These are phyloP conservation scores for Drosophila cardini DNA, from an alignment of 1,140 invertebrate genomes.

Conservation along the genomic window DNA sequence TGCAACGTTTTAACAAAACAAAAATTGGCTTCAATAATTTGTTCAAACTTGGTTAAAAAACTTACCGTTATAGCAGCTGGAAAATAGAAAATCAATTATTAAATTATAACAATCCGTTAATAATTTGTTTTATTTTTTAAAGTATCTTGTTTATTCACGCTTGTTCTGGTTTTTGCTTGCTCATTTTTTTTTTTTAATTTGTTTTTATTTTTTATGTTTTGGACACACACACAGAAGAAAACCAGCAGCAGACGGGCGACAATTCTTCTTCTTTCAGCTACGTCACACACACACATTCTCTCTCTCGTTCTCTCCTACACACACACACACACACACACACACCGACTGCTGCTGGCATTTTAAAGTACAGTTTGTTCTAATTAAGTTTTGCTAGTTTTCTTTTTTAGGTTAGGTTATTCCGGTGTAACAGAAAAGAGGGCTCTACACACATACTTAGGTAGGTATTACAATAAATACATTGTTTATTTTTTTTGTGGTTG, in stretches of 20 bases:
- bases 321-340: not conserved
- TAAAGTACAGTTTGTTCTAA: slow-evolving; percentile 18
- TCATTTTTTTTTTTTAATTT: not conserved
- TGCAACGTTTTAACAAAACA: slow-evolving; percentile 33
- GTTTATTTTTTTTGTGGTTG: slow-evolving; percentile 23
- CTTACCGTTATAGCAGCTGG: not conserved
- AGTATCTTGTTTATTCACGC: slow-evolving; percentile 47
- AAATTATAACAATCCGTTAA: not conserved
- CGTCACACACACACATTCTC: too few species aligned
- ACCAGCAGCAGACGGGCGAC: slow-evolving; percentile 17
- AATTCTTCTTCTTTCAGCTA: slow-evolving; percentile 1
- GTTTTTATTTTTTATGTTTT: not conserved
- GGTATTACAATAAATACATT: slow-evolving; percentile 27
- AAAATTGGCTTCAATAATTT: not conserved
- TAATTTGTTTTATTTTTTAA: slow-evolving; percentile 23
- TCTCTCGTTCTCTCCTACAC: not conserved
- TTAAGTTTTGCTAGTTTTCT: slow-evolving; percentile 18
- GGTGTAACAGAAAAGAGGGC: slow-evolving; percentile 24
- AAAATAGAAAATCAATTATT: not conserved
- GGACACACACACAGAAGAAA: slow-evolving; percentile 30
- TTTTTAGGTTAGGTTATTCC: slow-evolving; percentile 21
- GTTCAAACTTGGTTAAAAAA: too few species aligned
- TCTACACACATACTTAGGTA: slow-evolving; percentile 17
- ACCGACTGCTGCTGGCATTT: slow-evolving; percentile 22
- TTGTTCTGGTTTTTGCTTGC: slow-evolving; percentile 38